Evolutionary conservation across 2,797 vertebrate species (phyloP).

Genomic region (Stomatorhinus walkeri): DNA sequence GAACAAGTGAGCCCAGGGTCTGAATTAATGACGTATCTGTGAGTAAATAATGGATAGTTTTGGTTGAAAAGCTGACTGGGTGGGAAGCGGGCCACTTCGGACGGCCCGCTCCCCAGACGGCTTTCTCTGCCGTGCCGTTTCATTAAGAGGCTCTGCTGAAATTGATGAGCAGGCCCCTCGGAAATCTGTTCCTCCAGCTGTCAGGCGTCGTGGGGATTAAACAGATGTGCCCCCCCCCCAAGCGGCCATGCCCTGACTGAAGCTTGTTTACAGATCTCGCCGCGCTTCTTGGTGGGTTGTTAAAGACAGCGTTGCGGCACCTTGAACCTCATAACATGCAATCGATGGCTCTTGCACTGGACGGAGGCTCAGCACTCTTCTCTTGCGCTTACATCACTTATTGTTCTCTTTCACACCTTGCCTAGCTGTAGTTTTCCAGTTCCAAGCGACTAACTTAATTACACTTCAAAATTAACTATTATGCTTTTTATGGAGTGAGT

Average conservation of each 20-base stretch:
- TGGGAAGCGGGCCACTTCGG: background rate
- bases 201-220: background rate
- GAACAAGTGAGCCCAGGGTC: background rate
- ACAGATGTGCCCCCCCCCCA: background rate
- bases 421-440: background rate
- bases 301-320: background rate
- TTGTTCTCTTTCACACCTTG: background rate
- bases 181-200: conserved; percentile 7
- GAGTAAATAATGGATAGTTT: background rate
- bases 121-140: background rate
- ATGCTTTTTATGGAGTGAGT: background rate
- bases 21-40: background rate
- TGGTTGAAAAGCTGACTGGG: background rate
- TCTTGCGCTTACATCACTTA: background rate
- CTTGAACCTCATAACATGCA: background rate
- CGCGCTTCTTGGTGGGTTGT: background rate
- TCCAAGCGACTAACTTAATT: background rate
- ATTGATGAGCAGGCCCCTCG: background rate
- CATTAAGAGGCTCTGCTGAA: background rate
- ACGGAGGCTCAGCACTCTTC: background rate
- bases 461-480: background rate
- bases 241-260: background rate
- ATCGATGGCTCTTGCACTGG: background rate
- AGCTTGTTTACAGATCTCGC: background rate
- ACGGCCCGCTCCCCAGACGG: background rate